These are phyloP conservation scores for Ctenicera cuprea DNA, from an alignment of 2,888 invertebrate genomes.

Conservation along the genomic window DNA sequence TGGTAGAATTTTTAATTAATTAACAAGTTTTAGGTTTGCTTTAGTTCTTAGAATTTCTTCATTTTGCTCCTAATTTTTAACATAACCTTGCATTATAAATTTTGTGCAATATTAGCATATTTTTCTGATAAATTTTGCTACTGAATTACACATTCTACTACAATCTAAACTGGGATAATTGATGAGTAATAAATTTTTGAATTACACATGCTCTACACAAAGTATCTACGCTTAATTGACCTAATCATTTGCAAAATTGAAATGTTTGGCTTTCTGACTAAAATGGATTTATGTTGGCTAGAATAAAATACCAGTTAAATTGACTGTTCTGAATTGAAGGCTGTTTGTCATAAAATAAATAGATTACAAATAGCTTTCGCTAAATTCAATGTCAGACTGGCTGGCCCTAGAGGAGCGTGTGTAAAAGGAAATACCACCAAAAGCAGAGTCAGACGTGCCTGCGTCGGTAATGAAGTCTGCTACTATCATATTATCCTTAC, in stretches of 20 bases:
- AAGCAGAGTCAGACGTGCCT: slow-evolving; percentile 86
- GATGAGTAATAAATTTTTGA: not conserved
- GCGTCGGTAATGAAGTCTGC: slow-evolving; percentile 86
- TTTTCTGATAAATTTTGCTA: no score
- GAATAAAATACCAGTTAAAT: no score
- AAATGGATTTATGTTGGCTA: not conserved
- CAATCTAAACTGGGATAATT: not conserved
- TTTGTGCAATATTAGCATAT: no score
- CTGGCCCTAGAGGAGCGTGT: slow-evolving; percentile 89
- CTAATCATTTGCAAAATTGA: slow-evolving; percentile 9
- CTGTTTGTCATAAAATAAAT: not conserved
- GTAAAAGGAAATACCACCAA: slow-evolving; percentile 82
- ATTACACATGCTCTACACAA: not conserved
- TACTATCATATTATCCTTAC: slow-evolving; percentile 84
- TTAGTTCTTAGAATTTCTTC: no score
- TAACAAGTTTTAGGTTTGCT: no score
- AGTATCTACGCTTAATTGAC: not conserved
- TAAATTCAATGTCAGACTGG: slow-evolving; percentile 91
- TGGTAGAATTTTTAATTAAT: no score
- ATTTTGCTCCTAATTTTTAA: no score
- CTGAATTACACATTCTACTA: not conserved
- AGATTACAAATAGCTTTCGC: slow-evolving; percentile 87
- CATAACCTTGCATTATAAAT: no score
- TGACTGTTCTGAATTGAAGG: no score
- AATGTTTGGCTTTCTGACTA: not conserved